Evolutionary conservation across 92 coral and sea anemone species (phyloP).

Genomic region (Paramuricea clavata): DNA sequence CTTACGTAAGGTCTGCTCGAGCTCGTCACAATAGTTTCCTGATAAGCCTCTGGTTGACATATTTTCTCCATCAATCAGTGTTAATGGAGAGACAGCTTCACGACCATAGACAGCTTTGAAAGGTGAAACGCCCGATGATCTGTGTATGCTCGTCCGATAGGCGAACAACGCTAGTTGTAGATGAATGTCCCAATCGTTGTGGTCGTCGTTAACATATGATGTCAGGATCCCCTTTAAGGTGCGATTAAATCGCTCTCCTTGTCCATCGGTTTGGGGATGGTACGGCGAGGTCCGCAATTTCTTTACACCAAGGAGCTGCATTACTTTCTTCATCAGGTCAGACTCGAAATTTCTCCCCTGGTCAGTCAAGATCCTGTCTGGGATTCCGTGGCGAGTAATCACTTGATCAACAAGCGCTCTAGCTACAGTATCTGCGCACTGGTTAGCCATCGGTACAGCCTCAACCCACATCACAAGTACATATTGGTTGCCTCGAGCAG

Average conservation of each 20-base stretch:
- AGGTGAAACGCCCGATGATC: conserved; percentile 1
- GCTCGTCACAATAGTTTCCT: conserved; percentile 23
- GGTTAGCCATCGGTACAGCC: conserved; percentile 30
- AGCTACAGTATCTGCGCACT: conserved; percentile 20
- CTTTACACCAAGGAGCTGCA: conserved; percentile 2
- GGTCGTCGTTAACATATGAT: conserved; percentile 17
- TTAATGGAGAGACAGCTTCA: no score
- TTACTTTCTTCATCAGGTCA: neutral
- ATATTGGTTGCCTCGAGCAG: conserved; percentile 30
- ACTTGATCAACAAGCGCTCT: conserved; percentile 15
- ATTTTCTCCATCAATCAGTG: neutral
- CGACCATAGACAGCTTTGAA: conserved; percentile 11
- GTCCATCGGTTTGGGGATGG: conserved; percentile 31
- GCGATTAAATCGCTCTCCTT: conserved; percentile 28
- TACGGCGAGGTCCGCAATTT: conserved; percentile 31
- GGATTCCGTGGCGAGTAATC: conserved; percentile 1
- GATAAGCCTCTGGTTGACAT: neutral
- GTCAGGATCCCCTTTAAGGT: conserved; percentile 13
- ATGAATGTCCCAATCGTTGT: conserved; percentile 32
- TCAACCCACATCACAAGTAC: conserved; percentile 34
- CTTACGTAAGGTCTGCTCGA: conserved; percentile 5
- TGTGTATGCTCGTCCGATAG: conserved; percentile 14
- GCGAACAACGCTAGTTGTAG: conserved; percentile 24
- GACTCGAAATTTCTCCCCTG: conserved; percentile 37
- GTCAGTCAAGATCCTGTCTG: conserved; percentile 11